These are phyloP conservation scores for Paracentrotus lividus DNA, from an alignment of 53 echinoderm and acorn worm species.

Conservation along the genomic window DNA sequence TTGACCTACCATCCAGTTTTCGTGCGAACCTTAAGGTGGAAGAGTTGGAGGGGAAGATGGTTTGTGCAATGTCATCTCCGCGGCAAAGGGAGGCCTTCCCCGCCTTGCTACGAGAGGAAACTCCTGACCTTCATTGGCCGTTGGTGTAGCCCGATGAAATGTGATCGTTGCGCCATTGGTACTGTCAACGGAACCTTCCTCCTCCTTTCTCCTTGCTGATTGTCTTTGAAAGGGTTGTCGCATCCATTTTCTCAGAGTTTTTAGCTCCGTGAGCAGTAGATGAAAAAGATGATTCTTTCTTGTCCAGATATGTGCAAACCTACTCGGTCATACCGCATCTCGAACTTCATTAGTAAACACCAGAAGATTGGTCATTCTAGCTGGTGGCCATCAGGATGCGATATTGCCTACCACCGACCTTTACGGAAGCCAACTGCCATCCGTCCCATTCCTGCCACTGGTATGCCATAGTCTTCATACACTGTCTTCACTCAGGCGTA, in stretches of 20 bases:
- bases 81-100: slow-evolving; percentile 26
- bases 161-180: slow-evolving; percentile 4
- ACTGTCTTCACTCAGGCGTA: not conserved
- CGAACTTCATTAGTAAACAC: not conserved
- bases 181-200: slow-evolving; percentile 7
- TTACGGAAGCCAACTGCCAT: slow-evolving; percentile 36
- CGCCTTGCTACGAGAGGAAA: not conserved
- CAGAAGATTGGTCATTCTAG: slow-evolving; percentile 29
- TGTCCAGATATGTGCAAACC: slow-evolving; percentile 11
- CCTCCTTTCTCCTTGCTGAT: slow-evolving; percentile 27
- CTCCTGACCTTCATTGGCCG: slow-evolving; percentile 25
- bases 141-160: slow-evolving; percentile 30
- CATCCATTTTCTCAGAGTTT: slow-evolving; percentile 21
- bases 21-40: slow-evolving; percentile 17
- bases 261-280: slow-evolving; percentile 2
- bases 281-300: slow-evolving; percentile 25
- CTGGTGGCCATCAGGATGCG: slow-evolving; percentile 6
- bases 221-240: slow-evolving; percentile 35
- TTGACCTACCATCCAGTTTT: slow-evolving; percentile 10
- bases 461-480: slow-evolving; percentile 28
- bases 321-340: slow-evolving; percentile 48
- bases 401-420: not conserved
- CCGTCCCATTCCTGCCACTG: slow-evolving; percentile 24
- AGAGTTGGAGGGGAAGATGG: slow-evolving; percentile 20
- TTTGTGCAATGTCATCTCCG: not conserved